Base-by-base conservation (phyloP, 2,797 vertebrate genomes). In the Manis javanica region DNA sequence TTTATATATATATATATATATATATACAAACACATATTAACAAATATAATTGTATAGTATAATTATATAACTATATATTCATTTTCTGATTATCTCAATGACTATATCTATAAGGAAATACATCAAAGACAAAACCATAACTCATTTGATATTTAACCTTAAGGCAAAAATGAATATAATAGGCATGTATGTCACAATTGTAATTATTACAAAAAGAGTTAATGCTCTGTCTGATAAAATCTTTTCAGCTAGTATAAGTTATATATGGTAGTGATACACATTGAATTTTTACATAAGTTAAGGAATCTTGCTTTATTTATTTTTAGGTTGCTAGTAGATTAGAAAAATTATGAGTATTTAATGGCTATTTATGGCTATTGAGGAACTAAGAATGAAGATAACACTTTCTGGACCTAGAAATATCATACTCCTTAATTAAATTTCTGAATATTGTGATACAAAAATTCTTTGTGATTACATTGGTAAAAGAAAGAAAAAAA, bases 251-350 rank as follows among this genome's bases (percentile, higher is more conserved):
- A 31, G 29, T 88, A 49, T 90, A 75, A 77, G 16, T 87, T 18
- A 24, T 78, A 39, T 61, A 55, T 83, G 18, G 34, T 24, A 49
- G 18, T 92, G 59, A 53, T 29, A 39, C 63, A 12, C 23, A 55
- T n/a, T 81, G 46, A 87, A 31, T 84, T 96, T 77, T 90, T 81
- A 46, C 66, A 16, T 66, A 84, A 75, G 29, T 83, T 94, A 61
- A 95, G 9, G 61, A 79, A 34, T 77, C 61, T 61, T 81, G 53
- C 9, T 84, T 59, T 77, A 55, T 77, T 39, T 59, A 78, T 83
- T 53, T 90, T 39, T 53, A 66, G 11, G 86, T 68, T 90, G 12
- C 18, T 63, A 31, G 7, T 77, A 16, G 23, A 29, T 19, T 74
- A 42, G 34, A 85, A 88, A 34, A 7, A 81, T 31, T 49, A 46